Percentiles rank a stretch among this genome's conserved stretches.
These are phyloP conservation scores for Heterodera schachtii DNA, from an alignment of 1,140 invertebrate genomes.

Conservation along the genomic window DNA sequence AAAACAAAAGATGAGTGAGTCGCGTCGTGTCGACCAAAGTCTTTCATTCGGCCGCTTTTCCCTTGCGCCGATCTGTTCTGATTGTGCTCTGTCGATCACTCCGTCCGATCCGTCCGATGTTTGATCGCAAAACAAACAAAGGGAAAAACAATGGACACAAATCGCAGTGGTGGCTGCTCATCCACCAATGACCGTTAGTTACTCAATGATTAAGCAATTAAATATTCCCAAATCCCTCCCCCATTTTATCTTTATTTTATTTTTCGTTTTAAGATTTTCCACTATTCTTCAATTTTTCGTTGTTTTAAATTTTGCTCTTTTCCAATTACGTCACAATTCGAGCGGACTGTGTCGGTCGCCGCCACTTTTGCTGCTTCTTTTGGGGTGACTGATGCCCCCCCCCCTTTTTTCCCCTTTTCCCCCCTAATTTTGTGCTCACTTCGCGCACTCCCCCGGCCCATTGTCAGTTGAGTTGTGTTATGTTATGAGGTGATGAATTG, in stretches of 20 bases:
- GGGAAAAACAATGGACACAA: not conserved
- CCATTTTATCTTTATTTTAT: not conserved
- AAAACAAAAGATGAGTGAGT: not conserved
- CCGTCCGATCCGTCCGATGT: not conserved
- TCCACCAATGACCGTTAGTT: too few relatives aligned
- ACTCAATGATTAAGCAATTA: too few relatives aligned
- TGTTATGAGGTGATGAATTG: too few relatives aligned
- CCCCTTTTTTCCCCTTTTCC: not conserved
- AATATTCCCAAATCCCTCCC: too few relatives aligned
- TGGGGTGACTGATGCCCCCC: not conserved
- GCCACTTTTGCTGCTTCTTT: not conserved
- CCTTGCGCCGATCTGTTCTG: not conserved
- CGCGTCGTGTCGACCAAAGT: not conserved
- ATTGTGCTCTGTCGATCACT: not conserved
- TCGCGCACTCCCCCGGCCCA: too few relatives aligned
- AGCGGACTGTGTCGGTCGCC: not conserved
- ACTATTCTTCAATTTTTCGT: not conserved
- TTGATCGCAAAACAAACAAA: not conserved
- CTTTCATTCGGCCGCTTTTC: not conserved
- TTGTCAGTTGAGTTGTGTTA: too few relatives aligned
- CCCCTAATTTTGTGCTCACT: not conserved
- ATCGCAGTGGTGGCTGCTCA: too few relatives aligned
- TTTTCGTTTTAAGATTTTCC: not conserved
- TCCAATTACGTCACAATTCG: not conserved
- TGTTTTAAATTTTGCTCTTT: not conserved